Conservation (phyloP, 2,797 vertebrate species). For the Hypotaenidia okinawae region DNA sequence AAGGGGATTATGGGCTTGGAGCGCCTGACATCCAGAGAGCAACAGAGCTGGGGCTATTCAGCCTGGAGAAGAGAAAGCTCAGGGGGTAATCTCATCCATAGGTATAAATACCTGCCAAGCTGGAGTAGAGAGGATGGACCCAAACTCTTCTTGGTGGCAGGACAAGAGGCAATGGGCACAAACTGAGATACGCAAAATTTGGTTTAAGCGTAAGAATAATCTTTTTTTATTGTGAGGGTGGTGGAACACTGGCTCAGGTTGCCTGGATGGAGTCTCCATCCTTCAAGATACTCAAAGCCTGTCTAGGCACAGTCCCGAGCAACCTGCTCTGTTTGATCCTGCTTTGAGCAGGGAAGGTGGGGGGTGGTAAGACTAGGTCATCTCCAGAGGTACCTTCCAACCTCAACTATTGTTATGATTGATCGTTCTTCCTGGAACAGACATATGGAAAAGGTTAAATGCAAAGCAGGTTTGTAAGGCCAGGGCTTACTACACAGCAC, state of each 20-base stretch:
- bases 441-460: not conserved
- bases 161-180: not conserved
- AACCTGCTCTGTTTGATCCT: not conserved
- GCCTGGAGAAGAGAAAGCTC: not conserved
- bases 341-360: not conserved
- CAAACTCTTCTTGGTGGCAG: not conserved
- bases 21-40: not conserved
- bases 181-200: not conserved
- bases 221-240: not conserved
- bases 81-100: too few relatives aligned
- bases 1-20: not conserved
- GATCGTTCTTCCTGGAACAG: not conserved
- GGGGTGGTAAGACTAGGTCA: not conserved
- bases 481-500: not conserved
- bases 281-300: not conserved
- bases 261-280: not conserved
- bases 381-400: not conserved
- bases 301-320: not conserved
- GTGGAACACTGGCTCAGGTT: not conserved
- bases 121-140: not conserved
- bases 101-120: not conserved
- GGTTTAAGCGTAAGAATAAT: not conserved
- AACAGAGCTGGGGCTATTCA: not conserved
- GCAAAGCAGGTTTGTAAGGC: not conserved
- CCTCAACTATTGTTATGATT: not conserved